Percentiles rank a stretch among this genome's conserved stretches.
phyloP scores from a whole-genome alignment of 2,888 invertebrate species.

The Tinea pellionella region DNA sequence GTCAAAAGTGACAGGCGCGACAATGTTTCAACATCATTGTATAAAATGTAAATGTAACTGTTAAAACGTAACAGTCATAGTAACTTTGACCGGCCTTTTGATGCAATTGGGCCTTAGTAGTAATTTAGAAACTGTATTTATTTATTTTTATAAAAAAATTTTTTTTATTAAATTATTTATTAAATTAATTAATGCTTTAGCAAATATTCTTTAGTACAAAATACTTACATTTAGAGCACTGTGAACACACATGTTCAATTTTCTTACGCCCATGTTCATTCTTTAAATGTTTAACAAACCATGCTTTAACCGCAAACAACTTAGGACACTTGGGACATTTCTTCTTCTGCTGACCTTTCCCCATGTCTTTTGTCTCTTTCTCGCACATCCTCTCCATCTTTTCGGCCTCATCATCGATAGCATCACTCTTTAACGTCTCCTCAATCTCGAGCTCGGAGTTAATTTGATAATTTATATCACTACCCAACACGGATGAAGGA shows the following conservation, averaged over 20 bases:
- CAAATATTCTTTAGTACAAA: no score
- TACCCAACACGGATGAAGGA: not conserved
- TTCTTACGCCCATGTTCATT: conserved; percentile 34
- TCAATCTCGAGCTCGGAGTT: not conserved
- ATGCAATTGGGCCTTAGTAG: no score
- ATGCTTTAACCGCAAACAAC: conserved; percentile 40
- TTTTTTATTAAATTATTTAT: no score
- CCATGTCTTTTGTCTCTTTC: not conserved
- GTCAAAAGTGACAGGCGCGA: no score
- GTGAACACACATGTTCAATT: conserved; percentile 28
- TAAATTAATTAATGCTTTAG: no score
- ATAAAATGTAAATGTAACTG: no score
- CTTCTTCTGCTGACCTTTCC: conserved; percentile 24
- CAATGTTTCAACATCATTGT: no score
- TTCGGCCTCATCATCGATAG: not conserved
- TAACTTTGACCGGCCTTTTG: no score
- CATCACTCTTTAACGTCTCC: not conserved
- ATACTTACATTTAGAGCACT: conserved; percentile 47
- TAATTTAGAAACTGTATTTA: no score
- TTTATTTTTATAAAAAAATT: no score
- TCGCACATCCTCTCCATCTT: not conserved
- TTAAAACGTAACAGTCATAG: no score
- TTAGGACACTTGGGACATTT: conserved; percentile 41
- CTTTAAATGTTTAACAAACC: conserved; percentile 48
- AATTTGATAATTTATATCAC: not conserved